A percentile compares a stretch with the other conserved stretches of the same genome.
Evolutionary conservation across 2,113 vertebrate genomes (phyloP).

Genomic region (Ochotona curzoniae): DNA sequence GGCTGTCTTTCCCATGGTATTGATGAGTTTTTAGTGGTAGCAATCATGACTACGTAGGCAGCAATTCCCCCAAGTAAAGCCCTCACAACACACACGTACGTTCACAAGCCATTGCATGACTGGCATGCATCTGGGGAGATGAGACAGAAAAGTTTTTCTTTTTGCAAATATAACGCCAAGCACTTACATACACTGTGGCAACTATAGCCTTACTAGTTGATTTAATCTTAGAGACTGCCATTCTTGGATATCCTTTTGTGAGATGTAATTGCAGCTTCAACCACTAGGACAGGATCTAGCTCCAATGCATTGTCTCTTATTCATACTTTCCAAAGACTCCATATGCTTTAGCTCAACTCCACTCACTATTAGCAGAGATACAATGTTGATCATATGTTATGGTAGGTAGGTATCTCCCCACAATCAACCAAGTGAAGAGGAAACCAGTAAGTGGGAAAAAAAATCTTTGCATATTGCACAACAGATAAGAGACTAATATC

Average conservation of each 20-base stretch:
- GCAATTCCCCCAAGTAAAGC: background rate
- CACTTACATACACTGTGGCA: background rate
- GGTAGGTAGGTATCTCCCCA: background rate
- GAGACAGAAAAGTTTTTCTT: background rate
- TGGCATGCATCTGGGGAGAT: too few relatives aligned
- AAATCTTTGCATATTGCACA: too few relatives aligned
- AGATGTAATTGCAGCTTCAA: background rate
- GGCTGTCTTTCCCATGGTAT: background rate
- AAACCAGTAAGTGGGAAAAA: too few relatives aligned
- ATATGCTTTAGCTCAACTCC: background rate
- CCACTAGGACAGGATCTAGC: background rate
- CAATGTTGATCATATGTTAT: background rate
- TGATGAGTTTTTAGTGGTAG: background rate
- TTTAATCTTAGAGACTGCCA: background rate
- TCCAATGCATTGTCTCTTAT: background rate
- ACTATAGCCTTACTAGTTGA: background rate
- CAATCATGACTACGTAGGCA: background rate
- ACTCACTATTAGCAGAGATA: background rate
- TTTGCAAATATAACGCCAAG: background rate
- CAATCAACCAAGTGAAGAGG: too few relatives aligned
- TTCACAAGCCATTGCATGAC: background rate
- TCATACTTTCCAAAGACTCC: rapidly evolving
- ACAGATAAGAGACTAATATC: too few relatives aligned
- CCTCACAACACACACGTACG: background rate
- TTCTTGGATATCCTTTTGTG: background rate